Percentiles rank a stretch among this genome's conserved stretches.
Evolutionary conservation across 2,888 invertebrate species (phyloP).

Genomic region (Nasonia oneida): DNA sequence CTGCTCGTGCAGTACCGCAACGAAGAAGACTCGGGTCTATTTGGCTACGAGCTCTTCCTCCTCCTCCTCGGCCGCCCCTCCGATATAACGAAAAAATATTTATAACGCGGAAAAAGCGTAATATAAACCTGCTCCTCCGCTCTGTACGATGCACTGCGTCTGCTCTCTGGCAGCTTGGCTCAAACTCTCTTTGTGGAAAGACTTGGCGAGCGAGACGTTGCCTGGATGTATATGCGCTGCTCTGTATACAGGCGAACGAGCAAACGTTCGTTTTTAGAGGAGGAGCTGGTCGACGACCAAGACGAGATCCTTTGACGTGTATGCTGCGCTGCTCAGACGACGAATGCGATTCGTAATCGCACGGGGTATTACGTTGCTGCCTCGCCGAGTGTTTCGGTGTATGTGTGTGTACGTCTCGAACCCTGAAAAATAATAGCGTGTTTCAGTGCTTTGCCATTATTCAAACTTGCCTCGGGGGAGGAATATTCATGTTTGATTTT

Average conservation of each 20-base stretch:
- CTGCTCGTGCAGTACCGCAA: not conserved
- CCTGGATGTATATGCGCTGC: not conserved
- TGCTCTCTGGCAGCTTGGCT: constrained; percentile 9
- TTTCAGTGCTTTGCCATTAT: not conserved
- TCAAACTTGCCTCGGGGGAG: not conserved
- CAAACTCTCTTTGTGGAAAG: constrained; percentile 7
- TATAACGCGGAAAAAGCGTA: constrained; percentile 14
- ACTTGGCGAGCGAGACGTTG: constrained; percentile 23
- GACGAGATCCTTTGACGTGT: constrained; percentile 44
- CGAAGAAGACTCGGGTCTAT: constrained; percentile 6
- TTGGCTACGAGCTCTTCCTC: not conserved
- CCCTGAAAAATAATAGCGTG: constrained; percentile 42
- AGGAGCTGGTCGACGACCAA: not conserved
- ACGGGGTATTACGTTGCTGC: constrained; percentile 15
- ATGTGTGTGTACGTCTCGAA: not conserved
- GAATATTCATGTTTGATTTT: not conserved
- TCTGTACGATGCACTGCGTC: constrained; percentile 2
- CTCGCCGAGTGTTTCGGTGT: not conserved
- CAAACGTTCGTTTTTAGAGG: constrained; percentile 28
- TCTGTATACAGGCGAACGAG: not conserved
- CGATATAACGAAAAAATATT: constrained; percentile 35
- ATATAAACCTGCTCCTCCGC: constrained; percentile 36
- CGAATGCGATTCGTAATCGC: constrained; percentile 14
- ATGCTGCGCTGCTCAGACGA: constrained; percentile 2
- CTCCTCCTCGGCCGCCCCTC: not conserved